Evolutionary conservation across 2,888 invertebrate genomes (phyloP).

Genomic region (Artemia sp.): DNA sequence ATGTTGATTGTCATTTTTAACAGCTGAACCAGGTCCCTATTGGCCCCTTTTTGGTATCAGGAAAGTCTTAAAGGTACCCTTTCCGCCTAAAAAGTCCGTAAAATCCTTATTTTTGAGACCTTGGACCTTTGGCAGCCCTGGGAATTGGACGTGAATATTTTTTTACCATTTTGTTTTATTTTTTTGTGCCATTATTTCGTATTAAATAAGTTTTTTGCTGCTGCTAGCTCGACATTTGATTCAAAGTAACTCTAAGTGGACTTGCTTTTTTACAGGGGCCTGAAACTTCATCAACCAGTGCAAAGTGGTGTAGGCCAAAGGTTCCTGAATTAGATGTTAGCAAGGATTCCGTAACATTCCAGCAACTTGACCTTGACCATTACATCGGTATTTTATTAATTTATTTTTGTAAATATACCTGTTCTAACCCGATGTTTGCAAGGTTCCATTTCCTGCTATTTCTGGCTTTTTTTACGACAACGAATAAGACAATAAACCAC

Average conservation of each 20-base stretch:
- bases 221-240: neutral
- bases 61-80: too few relatives aligned
- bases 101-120: too few relatives aligned
- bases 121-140: too few relatives aligned
- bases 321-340: constrained; percentile 47
- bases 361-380: constrained; percentile 85
- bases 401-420: neutral
- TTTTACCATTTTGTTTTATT: neutral
- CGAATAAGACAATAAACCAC: too few relatives aligned
- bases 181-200: neutral
- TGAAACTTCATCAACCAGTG: constrained; percentile 43
- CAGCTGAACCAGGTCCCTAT: too few relatives aligned
- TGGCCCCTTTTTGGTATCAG: too few relatives aligned
- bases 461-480: too few relatives aligned
- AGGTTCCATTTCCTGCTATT: too few relatives aligned
- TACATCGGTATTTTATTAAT: constrained; percentile 43
- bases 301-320: constrained; percentile 57
- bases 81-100: too few relatives aligned
- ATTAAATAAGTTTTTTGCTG: neutral
- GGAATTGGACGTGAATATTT: too few relatives aligned
- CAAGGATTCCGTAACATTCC: constrained; percentile 56
- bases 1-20: too few relatives aligned
- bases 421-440: neutral
- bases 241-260: neutral
- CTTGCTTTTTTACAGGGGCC: constrained; percentile 39